A percentile compares a stretch with the other conserved stretches of the same genome.
Evolutionary conservation across 2,888 invertebrate genomes (phyloP).

Genomic region (Craniophora ligustri): DNA sequence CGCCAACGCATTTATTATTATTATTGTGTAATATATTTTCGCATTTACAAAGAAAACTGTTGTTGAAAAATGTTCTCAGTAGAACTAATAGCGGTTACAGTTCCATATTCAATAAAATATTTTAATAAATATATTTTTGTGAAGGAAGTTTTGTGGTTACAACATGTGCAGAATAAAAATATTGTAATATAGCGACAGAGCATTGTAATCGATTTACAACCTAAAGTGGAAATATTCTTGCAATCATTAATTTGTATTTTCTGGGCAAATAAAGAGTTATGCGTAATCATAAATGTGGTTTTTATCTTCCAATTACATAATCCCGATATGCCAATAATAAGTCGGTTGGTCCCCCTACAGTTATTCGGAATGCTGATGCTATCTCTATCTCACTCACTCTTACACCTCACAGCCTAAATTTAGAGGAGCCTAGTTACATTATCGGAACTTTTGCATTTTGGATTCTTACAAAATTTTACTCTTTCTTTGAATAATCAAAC

Average conservation of each 20-base stretch:
- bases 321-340: no score
- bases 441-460: no score
- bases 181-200: constrained; percentile 62
- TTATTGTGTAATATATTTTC: constrained; percentile 50
- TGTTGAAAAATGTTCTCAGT: constrained; percentile 60
- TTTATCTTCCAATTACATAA: constrained; percentile 7
- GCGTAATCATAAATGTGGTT: constrained; percentile 71
- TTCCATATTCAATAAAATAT: constrained; percentile 79
- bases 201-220: constrained; percentile 73
- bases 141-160: constrained; percentile 79
- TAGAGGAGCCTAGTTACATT: no score
- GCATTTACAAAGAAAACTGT: constrained; percentile 61
- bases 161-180: constrained; percentile 57
- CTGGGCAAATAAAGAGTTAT: constrained; percentile 87
- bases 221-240: constrained; percentile 80
- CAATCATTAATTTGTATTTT: constrained; percentile 86
- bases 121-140: constrained; percentile 84
- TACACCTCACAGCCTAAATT: no score
- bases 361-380: no score
- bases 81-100: constrained; percentile 73
- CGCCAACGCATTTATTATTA: constrained; percentile 57
- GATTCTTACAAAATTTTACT: no score
- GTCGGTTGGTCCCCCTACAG: no score
- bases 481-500: no score
- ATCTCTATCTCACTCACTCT: no score